Evolutionary conservation across 2,888 invertebrate species (phyloP).

Genomic region (Megamerina dolium): DNA sequence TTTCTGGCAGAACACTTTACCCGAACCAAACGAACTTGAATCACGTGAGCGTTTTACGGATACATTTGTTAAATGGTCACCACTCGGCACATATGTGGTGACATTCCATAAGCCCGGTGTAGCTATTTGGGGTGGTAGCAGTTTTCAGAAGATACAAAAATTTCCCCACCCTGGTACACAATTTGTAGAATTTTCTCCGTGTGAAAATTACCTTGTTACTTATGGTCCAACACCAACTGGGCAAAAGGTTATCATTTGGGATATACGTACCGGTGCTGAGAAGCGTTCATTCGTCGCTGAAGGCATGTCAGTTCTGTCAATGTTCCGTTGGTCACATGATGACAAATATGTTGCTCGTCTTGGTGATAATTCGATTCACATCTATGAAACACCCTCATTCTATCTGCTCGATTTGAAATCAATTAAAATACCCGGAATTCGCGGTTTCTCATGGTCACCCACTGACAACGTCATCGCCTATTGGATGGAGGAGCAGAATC

Average conservation of each 20-base stretch:
- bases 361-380: slow-evolving; percentile 75
- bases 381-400: slow-evolving; percentile 96
- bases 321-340: slow-evolving; percentile 96
- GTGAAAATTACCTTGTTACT: slow-evolving; percentile 93
- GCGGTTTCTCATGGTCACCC: slow-evolving; percentile 98
- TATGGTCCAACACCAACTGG: slow-evolving; percentile 82
- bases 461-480: slow-evolving; percentile 94
- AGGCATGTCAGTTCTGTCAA: slow-evolving; percentile 80
- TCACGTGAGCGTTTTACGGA: slow-evolving; percentile 91
- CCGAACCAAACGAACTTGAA: slow-evolving; percentile 77
- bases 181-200: slow-evolving; percentile 95
- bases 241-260: slow-evolving; percentile 87
- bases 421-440: slow-evolving; percentile 80
- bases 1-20: slow-evolving; percentile 83
- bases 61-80: slow-evolving; percentile 95
- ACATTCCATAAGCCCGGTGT: slow-evolving; percentile 96
- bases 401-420: slow-evolving; percentile 91
- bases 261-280: slow-evolving; percentile 88
- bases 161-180: slow-evolving; percentile 88
- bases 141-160: slow-evolving; percentile 84
- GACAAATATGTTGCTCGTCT: slow-evolving; percentile 91
- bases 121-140: slow-evolving; percentile 94
- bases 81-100: slow-evolving; percentile 90
- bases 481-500: slow-evolving; percentile 97
- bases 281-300: slow-evolving; percentile 88